These are phyloP conservation scores for Copidosoma floridanum DNA, from an alignment of 1,140 invertebrate genomes.

Conservation along the genomic window DNA sequence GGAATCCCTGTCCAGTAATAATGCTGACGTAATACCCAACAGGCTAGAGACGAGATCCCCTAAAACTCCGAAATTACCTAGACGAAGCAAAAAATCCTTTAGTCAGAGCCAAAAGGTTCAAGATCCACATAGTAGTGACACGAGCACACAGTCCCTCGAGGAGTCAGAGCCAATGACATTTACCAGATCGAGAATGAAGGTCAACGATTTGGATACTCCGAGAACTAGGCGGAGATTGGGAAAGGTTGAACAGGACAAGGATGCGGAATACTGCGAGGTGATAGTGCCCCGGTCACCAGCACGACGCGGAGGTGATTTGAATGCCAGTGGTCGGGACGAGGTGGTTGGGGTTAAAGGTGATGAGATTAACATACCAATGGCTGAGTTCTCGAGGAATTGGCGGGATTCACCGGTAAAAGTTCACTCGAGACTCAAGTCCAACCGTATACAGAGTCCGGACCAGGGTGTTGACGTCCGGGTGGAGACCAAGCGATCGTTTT, in stretches of 20 bases:
- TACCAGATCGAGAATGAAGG: no score
- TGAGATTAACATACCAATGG: conserved; percentile 42
- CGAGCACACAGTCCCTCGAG: conserved; percentile 3
- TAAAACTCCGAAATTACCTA: conserved; percentile 31
- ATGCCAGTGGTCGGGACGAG: conserved; percentile 8
- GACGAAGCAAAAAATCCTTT: no score
- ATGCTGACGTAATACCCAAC: conserved; percentile 37
- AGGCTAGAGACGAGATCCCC: conserved; percentile 15
- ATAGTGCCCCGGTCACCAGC: conserved; percentile 28
- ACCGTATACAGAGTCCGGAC: conserved; percentile 38
- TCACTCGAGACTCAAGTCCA: conserved; percentile 40
- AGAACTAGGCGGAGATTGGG: no score
- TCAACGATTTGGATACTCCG: no score
- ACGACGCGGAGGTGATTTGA: conserved; percentile 34
- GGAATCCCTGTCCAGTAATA: conserved; percentile 41
- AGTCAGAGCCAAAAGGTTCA: no score
- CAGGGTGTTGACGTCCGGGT: conserved; percentile 42
- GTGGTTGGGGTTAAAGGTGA: conserved; percentile 8
- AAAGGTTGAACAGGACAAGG: conserved; percentile 12
- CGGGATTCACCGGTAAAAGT: conserved; percentile 43
- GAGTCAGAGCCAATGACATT: no score
- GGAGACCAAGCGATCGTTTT: conserved; percentile 45
- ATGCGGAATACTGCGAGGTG: conserved; percentile 27
- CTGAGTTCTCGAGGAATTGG: conserved; percentile 39
- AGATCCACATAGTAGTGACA: conserved; percentile 3